phyloP scores from a whole-genome alignment of 2,888 invertebrate species.

The Opisthograptis luteolata region DNA sequence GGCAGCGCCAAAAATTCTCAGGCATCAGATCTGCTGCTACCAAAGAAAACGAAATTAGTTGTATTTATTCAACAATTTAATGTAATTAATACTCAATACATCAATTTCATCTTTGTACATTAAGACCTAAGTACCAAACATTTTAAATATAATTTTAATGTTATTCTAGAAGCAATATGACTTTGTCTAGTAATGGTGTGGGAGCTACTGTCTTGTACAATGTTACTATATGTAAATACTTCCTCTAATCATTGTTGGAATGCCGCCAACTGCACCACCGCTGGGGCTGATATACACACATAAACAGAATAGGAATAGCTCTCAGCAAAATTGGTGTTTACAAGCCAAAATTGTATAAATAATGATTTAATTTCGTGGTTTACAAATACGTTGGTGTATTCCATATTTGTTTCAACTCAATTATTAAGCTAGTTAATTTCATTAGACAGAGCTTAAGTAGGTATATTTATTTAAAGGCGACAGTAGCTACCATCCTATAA shows the following conservation, averaged over 20 bases:
- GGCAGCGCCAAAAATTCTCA: no score
- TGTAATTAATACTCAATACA: conserved; percentile 72
- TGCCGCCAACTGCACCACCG: no score
- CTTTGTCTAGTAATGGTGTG: conserved; percentile 38
- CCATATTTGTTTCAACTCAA: no score
- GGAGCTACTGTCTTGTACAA: conserved; percentile 16
- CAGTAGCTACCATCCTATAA: conserved; percentile 24
- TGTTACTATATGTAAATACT: background rate
- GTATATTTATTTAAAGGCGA: conserved; percentile 9
- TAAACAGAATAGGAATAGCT: background rate
- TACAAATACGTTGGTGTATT: no score
- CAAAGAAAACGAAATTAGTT: conserved; percentile 37
- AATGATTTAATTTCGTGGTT: no score
- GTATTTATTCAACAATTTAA: conserved; percentile 71
- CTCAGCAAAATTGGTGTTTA: no score
- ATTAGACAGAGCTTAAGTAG: background rate
- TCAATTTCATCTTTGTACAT: conserved; percentile 75
- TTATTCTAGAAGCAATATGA: conserved; percentile 60
- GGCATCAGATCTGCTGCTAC: no score
- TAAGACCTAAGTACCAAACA: conserved; percentile 71
- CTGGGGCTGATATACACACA: no score
- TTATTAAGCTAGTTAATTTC: no score
- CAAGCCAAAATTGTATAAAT: no score
- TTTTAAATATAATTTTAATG: conserved; percentile 55
- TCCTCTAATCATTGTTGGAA: no score